Conservation (phyloP, 1,140 invertebrate genomes). For the Anastrepha ludens region DNA sequence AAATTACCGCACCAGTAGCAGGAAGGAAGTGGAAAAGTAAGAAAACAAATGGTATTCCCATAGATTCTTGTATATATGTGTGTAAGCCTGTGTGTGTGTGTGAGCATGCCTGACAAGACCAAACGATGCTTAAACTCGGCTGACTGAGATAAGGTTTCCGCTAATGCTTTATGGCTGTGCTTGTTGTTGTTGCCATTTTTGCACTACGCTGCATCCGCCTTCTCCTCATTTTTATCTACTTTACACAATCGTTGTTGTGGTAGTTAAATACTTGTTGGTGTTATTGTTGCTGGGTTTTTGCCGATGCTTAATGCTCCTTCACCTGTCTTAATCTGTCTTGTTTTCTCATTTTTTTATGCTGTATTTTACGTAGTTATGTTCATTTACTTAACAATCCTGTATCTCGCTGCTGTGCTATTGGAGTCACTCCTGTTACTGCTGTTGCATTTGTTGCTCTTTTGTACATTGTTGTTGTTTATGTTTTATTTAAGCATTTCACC, state of each 20-base stretch:
- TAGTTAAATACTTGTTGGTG: slow-evolving; percentile 11
- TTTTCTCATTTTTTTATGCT: too few species aligned
- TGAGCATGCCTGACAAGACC: background rate
- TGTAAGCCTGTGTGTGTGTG: background rate
- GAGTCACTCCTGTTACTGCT: background rate
- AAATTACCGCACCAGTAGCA: slow-evolving; percentile 44
- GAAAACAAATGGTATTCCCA: background rate
- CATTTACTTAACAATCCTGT: background rate
- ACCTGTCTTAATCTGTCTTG: background rate
- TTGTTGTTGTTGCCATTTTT: background rate
- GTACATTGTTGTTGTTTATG: too few species aligned
- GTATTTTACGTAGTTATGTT: too few species aligned
- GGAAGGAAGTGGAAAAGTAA: slow-evolving; percentile 42
- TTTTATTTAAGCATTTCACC: too few species aligned
- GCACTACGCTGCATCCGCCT: background rate
- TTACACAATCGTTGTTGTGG: background rate
- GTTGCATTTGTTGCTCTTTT: background rate
- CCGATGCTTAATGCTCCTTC: slow-evolving; percentile 1
- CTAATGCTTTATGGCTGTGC: background rate
- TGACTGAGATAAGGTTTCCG: slow-evolving; percentile 39
- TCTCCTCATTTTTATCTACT: slow-evolving; percentile 13
- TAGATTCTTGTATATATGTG: background rate
- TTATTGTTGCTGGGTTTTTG: background rate
- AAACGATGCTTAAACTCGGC: slow-evolving; percentile 5
- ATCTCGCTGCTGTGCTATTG: background rate